Conservation (phyloP, 2,888 invertebrate genomes). For the Eupeodes luniger region DNA sequence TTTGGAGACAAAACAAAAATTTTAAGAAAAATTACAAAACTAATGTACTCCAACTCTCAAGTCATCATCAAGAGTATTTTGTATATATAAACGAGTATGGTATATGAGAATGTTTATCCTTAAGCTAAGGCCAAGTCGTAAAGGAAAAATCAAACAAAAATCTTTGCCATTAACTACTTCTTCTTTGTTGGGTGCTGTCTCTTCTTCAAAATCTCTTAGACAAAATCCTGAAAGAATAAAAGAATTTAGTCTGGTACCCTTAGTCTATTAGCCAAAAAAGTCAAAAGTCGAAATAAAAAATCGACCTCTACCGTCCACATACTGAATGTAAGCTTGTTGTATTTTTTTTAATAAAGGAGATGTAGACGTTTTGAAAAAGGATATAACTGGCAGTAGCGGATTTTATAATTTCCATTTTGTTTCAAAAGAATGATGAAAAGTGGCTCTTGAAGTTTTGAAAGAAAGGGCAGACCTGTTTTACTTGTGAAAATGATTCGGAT, state of each 20-base stretch:
- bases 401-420: background rate
- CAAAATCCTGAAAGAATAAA: slow-evolving; percentile 38
- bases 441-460: too few species aligned
- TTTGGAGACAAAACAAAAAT: background rate
- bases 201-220: background rate
- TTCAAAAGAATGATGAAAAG: too few species aligned
- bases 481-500: too few species aligned
- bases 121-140: slow-evolving; percentile 56
- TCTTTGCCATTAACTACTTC: slow-evolving; percentile 55
- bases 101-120: slow-evolving; percentile 27
- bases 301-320: background rate
- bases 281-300: slow-evolving; percentile 41
- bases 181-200: background rate
- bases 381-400: background rate
- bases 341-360: background rate
- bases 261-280: slow-evolving; percentile 1
- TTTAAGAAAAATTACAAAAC: background rate
- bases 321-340: background rate
- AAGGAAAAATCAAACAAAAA: slow-evolving; percentile 62
- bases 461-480: too few species aligned
- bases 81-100: background rate
- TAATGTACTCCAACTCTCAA: slow-evolving; percentile 46
- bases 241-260: background rate
- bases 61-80: slow-evolving; percentile 22
- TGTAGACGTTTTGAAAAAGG: too few species aligned